Percentiles rank a stretch among this genome's conserved stretches.
phyloP scores from a whole-genome alignment of 2,888 invertebrate genomes.

The Antheraea yamamai region DNA sequence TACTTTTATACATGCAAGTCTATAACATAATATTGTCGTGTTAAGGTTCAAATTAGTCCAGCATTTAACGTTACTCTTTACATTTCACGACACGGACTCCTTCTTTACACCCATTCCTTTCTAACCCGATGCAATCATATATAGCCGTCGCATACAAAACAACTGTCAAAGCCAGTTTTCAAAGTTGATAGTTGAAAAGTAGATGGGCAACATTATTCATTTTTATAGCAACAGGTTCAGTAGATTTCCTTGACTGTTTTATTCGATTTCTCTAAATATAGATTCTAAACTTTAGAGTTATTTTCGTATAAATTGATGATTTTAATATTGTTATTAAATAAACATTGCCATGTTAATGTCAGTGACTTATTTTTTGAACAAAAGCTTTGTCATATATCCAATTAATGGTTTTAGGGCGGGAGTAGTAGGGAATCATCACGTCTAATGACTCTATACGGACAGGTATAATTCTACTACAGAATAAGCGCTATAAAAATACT shows the following conservation, averaged over 20 bases:
- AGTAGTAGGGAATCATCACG: too few relatives aligned
- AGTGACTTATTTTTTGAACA: too few relatives aligned
- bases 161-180: slow-evolving; percentile 69
- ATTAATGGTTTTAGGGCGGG: too few relatives aligned
- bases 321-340: background rate
- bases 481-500: too few relatives aligned
- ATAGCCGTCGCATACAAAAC: slow-evolving; percentile 44
- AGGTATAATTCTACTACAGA: too few relatives aligned
- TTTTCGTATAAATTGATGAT: slow-evolving; percentile 3
- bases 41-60: slow-evolving; percentile 23
- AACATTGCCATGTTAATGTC: background rate
- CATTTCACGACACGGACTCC: background rate
- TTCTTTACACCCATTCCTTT: slow-evolving; percentile 31
- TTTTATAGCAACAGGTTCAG: slow-evolving; percentile 26
- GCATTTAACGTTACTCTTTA: background rate
- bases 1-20: slow-evolving; percentile 20
- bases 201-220: slow-evolving; percentile 34
- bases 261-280: slow-evolving; percentile 15
- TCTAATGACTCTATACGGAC: too few relatives aligned
- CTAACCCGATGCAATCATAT: slow-evolving; percentile 22
- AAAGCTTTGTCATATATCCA: too few relatives aligned
- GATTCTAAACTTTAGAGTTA: background rate
- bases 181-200: slow-evolving; percentile 61
- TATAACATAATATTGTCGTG: slow-evolving; percentile 20
- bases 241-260: slow-evolving; percentile 24